Base-by-base conservation (phyloP, 2,888 invertebrate species). In the Craniophora ligustri region DNA sequence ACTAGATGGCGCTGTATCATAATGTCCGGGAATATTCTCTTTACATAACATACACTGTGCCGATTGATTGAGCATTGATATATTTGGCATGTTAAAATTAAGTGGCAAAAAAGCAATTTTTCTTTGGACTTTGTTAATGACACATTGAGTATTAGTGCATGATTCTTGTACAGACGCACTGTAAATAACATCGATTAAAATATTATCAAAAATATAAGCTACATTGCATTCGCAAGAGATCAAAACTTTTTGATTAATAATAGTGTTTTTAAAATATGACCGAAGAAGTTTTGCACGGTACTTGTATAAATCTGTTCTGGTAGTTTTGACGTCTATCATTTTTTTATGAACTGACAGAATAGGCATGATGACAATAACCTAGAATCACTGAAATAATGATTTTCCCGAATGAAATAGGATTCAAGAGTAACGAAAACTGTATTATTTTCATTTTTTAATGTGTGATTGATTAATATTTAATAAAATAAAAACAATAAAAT, bases 81-180 rank as follows among this genome's bases (percentile, higher is more conserved):
- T 42, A 45, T 45, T 49, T 41, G 49, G 8, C 8, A 41, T 41
- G 34, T 49, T 49, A 49, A 34, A 49, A 41, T 49, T 40, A 41
- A 35, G 48, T 40, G 48, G 40, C n/a, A 48, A n/a, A 34, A 48
- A 31, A 28, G 15, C 3, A 35, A 35, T 35, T 41, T 32, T 49
- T 28, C 28, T 48, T 49, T 49, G 14, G 0, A 41, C 32, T 34
- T 49, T 49, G 40, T 35, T 40, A 35, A 34, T 49, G 34, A 0
- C 40, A 49, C 34, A 49, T 49, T 41, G 34, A 41, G 14, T 41
- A 34, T 49, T 42, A 11, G 41, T 49, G 35, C 49, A 42, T 11
- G 35, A 30, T 42, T 49, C 49, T 49, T 35, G 2, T 34, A 49
- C 34, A 41, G 11, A 19, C 13, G 49, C 41, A 49, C 49, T 49